Base-by-base conservation (phyloP, 2,888 invertebrate genomes). In the Macaria liturata region DNA sequence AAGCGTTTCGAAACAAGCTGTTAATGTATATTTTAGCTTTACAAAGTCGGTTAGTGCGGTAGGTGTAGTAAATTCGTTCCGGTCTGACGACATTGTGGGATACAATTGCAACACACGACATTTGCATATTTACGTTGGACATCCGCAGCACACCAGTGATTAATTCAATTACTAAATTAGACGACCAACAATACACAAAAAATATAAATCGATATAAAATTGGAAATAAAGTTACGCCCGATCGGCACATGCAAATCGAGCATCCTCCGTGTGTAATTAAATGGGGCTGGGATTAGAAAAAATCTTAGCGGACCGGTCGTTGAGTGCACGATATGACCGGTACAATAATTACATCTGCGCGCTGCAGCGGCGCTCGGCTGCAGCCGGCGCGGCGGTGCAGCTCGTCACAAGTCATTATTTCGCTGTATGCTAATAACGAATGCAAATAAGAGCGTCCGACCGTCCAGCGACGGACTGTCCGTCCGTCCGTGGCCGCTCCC, bases 391-490 rank as follows among this genome's bases (percentile, higher is more conserved):
- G 71, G 70, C 71, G 74, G 76, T 78, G 74, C 67, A 74, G 76
- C 77, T 80, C 84, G 83, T 86, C 86, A 83, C 76, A 85, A 77
- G 81, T 86, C 88, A 89, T 90, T 88, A 90, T 86, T 82, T 76
- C 81, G 67, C 78, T 74, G 80, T 83, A 87, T 84, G 85, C 79
- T 83, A 88, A 88, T 88, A 81, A 80, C 76, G 71, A 84, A 86
- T 87, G 89, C 86, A 89, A 90, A 90, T 87, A 84, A 76, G 75
- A 71, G 59, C 74, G 73, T 65, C 70, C 68, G 73, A 58, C 71
- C 75, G 73, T 66, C 69, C 69, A 66, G 61, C 62, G 42, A 20
- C 53, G 43, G 56, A 37, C 34, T 62, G 59, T 66, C 59, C 72
- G 67, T 62, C 52, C 46, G 52, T 34, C 55, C 52, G 65, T 42